Percentiles rank a stretch among this genome's conserved stretches.
Evolutionary conservation across 2,888 invertebrate species (phyloP).

Genomic region (Aphodius sticticus): DNA sequence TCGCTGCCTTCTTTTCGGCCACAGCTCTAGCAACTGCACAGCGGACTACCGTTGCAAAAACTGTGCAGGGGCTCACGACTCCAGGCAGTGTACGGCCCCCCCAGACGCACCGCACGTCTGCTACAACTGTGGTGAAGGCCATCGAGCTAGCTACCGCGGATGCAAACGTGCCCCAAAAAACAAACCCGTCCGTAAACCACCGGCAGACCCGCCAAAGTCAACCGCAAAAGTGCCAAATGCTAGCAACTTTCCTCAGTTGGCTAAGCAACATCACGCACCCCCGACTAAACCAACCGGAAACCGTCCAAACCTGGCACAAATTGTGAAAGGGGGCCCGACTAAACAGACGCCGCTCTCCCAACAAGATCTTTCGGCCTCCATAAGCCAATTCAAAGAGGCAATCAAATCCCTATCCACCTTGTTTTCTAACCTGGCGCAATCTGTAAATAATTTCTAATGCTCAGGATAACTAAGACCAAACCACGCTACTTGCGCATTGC

Average conservation of each 20-base stretch:
- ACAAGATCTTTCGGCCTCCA: background rate
- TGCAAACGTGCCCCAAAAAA: background rate
- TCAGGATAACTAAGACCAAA: background rate
- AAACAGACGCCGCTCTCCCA: background rate
- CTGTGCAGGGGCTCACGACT: background rate
- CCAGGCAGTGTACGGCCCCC: background rate
- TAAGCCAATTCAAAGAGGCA: background rate
- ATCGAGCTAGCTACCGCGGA: background rate
- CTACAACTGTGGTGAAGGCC: background rate
- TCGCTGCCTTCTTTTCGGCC: background rate
- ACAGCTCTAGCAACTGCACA: background rate
- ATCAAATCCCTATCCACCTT: background rate
- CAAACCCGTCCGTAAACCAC: background rate
- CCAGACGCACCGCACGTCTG: background rate
- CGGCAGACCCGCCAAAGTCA: background rate
- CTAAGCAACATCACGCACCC: background rate
- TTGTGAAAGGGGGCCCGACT: background rate
- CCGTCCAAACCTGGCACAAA: background rate
- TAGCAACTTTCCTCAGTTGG: background rate
- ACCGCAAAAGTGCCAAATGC: no score
- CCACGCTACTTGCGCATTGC: background rate
- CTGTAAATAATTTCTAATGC: background rate
- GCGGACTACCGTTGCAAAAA: background rate
- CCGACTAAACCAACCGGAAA: background rate
- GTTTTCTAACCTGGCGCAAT: background rate